These are phyloP conservation scores for Nebria brevicollis DNA, from an alignment of 2,888 invertebrate species.

Conservation along the genomic window DNA sequence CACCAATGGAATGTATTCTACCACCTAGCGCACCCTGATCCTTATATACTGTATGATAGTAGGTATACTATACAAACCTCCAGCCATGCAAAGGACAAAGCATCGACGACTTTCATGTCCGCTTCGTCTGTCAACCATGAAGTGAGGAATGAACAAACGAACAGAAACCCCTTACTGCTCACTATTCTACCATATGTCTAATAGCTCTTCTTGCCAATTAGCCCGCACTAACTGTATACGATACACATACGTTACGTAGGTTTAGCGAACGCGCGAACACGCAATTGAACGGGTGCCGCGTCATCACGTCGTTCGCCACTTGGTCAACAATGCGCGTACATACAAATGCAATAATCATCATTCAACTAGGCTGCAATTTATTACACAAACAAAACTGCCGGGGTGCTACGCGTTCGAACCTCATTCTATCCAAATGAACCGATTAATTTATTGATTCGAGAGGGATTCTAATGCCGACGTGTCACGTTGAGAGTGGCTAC, in stretches of 20 bases:
- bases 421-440: slow-evolving; percentile 47
- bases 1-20: slow-evolving; percentile 47
- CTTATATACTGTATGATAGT: not conserved
- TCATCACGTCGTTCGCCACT: slow-evolving; percentile 21
- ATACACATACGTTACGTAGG: no score
- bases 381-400: slow-evolving; percentile 46
- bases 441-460: slow-evolving; percentile 46
- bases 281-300: slow-evolving; percentile 13
- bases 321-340: slow-evolving; percentile 27
- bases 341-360: slow-evolving; percentile 47
- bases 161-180: not conserved
- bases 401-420: slow-evolving; percentile 44
- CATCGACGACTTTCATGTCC: not conserved
- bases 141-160: not conserved
- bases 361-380: slow-evolving; percentile 44
- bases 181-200: not conserved
- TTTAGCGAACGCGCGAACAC: not conserved
- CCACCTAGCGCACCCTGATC: slow-evolving; percentile 8
- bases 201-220: slow-evolving; percentile 4
- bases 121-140: slow-evolving; percentile 1
- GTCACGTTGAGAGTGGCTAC: slow-evolving; percentile 20
- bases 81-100: not conserved
- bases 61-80: not conserved
- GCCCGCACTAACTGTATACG: not conserved
- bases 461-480: slow-evolving; percentile 27